Percentiles rank a stretch among this genome's conserved stretches.
phyloP scores from a whole-genome alignment of 2,888 invertebrate genomes.

The Folsomia manolachei region DNA sequence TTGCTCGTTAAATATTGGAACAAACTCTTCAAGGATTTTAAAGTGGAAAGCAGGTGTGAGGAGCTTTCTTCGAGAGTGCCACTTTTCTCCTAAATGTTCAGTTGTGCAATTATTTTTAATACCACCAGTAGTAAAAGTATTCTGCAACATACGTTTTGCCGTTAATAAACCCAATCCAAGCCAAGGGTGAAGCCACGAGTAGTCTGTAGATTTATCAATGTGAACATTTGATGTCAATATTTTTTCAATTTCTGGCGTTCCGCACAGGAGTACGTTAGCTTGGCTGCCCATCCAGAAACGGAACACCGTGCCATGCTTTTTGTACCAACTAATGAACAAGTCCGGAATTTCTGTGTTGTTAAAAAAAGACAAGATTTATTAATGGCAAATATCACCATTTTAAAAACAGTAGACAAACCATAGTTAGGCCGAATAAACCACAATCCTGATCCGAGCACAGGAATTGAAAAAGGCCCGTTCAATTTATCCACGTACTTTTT shows the following conservation, averaged over 20 bases:
- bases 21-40: not conserved
- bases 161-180: slow-evolving; percentile 61
- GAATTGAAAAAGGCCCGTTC: slow-evolving; percentile 19
- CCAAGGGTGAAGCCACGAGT: slow-evolving; percentile 60
- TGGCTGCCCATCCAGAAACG: slow-evolving; percentile 25
- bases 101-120: not conserved
- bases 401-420: slow-evolving; percentile 8
- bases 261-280: slow-evolving; percentile 16
- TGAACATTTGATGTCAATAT: slow-evolving; percentile 61
- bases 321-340: not conserved
- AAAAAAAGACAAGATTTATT: too few species aligned
- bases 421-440: slow-evolving; percentile 21
- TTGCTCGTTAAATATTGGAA: not conserved
- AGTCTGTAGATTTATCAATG: slow-evolving; percentile 62
- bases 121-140: not conserved
- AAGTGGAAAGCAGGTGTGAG: not conserved
- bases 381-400: too few species aligned
- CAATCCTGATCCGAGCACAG: slow-evolving; percentile 25
- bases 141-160: slow-evolving; percentile 54
- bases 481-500: slow-evolving; percentile 14
- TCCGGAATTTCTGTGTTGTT: slow-evolving; percentile 21
- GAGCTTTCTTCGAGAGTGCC: not conserved
- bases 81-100: not conserved
- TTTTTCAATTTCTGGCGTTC: slow-evolving; percentile 50
- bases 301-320: slow-evolving; percentile 13